Percentiles rank a stretch among this genome's conserved stretches.
Evolutionary conservation across 2,113 vertebrate species (phyloP).

Genomic region (Macquaria australasica): DNA sequence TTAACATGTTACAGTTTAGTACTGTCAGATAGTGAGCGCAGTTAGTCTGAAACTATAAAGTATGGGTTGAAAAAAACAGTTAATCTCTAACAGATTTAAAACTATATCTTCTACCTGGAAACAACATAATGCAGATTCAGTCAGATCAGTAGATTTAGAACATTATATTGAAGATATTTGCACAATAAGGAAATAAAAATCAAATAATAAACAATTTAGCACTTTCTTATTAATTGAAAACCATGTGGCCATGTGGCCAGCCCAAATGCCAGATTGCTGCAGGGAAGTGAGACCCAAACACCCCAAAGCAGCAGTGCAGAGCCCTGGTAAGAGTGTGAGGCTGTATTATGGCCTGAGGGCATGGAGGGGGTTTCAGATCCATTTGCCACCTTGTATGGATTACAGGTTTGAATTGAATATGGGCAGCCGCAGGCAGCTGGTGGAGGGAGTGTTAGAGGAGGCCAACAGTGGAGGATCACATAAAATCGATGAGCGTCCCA

Average conservation of each 20-base stretch:
- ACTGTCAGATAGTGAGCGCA: not conserved
- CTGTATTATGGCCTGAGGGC: slow-evolving; percentile 58
- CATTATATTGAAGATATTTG: not conserved
- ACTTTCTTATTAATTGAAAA: slow-evolving; percentile 34
- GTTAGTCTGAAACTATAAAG: not conserved
- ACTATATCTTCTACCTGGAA: not conserved
- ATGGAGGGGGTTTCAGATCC: slow-evolving; percentile 42
- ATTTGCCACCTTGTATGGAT: slow-evolving; percentile 67
- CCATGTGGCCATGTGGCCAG: not conserved
- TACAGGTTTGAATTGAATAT: slow-evolving; percentile 68
- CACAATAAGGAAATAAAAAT: not conserved
- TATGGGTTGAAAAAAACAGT: not conserved
- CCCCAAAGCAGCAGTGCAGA: slow-evolving; percentile 40
- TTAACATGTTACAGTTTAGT: not conserved
- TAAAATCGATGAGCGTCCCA: slow-evolving; percentile 12
- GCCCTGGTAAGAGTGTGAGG: slow-evolving; percentile 27
- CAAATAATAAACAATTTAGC: not conserved
- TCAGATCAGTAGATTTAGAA: not conserved
- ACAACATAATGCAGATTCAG: not conserved
- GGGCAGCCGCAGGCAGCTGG: slow-evolving; percentile 48
- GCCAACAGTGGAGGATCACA: slow-evolving; percentile 27
- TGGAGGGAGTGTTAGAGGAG: slow-evolving; percentile 11
- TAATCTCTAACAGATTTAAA: not conserved
- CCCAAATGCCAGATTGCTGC: slow-evolving; percentile 35
- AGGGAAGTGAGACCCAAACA: slow-evolving; percentile 44